These are phyloP conservation scores for Oreamnos americanus DNA, from an alignment of 2,113 vertebrate species.

Conservation along the genomic window DNA sequence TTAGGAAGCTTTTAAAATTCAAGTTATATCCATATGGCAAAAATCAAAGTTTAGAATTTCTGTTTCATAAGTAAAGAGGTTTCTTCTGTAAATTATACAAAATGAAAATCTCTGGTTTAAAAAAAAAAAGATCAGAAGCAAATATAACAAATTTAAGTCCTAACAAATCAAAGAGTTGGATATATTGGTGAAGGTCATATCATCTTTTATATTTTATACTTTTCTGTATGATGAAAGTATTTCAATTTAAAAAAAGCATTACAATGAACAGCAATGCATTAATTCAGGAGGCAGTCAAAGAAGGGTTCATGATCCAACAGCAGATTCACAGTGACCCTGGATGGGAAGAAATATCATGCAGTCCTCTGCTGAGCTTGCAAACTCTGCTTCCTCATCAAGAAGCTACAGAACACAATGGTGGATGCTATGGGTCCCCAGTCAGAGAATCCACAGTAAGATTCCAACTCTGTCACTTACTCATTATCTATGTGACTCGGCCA, in stretches of 20 bases:
- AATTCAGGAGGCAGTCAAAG: background rate
- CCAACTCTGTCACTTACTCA: background rate
- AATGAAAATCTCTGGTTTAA: background rate
- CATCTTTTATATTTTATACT: background rate
- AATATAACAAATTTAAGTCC: background rate
- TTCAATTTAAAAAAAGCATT: background rate
- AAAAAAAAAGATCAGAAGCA: background rate
- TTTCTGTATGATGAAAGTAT: background rate
- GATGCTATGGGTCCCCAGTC: background rate
- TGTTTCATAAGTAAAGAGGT: background rate
- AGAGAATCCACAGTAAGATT: background rate
- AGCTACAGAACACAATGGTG: background rate
- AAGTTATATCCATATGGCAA: background rate
- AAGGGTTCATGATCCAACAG: background rate
- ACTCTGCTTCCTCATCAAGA: background rate
- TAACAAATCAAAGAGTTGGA: background rate
- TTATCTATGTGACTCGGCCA: background rate
- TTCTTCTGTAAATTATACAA: background rate
- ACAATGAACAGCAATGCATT: background rate
- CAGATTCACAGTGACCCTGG: background rate
- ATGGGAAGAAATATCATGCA: background rate
- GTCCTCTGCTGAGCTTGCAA: background rate
- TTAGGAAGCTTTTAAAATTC: slow-evolving; percentile 34
- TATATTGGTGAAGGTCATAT: background rate
- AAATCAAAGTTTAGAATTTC: background rate